Base-by-base conservation (phyloP, 2,888 invertebrate species). In the Pandemis corylana region DNA sequence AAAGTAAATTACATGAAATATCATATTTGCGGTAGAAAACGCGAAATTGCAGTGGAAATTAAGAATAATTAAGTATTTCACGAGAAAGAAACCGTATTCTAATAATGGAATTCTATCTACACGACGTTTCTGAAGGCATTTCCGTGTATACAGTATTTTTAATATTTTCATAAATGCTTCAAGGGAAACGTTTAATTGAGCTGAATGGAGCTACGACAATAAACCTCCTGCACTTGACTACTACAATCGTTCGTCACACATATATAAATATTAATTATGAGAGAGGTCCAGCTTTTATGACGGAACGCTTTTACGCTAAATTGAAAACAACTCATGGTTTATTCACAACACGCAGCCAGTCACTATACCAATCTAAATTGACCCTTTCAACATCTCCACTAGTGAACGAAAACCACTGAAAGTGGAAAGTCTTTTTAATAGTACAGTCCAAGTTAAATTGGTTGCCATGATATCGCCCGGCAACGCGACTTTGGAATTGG, bases 281-380 rank as follows among this genome's bases (percentile, higher is more conserved):
- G 81, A 83, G 81, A 80, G 82, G 86, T 85, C 85, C 83, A 80
- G 88, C 87, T 87, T 92, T 92, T 93, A 92, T 91, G 91, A 91
- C 90, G 79, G 81, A 88, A 92, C 88, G 92, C 93, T 93, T 92
- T 93, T 91, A 92, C 92, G 91, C 89, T 85, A 91, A 93, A 93
- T 93, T 93, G 92, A 93, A 93, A 92, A 93, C 92, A 92, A 88
- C 91, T 93, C 93, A 93, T 93, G 92, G 90, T 91, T 93, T 92
- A 93, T 93, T 93, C 93, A 93, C 88, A 84, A 85, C 90, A 85
- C 83, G 87, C 82, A 82, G 83, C 80, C 80, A 83, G 85, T 86
- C 82, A 77, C 77, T 77, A 78, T 77, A 77, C 92, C 91, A 90
- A 82, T 83, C 78, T 86, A 85, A 78, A 79, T 74, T 84, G 89